Evolutionary conservation across 2,888 invertebrate genomes (phyloP).

Genomic region (Baronia brevicornis): DNA sequence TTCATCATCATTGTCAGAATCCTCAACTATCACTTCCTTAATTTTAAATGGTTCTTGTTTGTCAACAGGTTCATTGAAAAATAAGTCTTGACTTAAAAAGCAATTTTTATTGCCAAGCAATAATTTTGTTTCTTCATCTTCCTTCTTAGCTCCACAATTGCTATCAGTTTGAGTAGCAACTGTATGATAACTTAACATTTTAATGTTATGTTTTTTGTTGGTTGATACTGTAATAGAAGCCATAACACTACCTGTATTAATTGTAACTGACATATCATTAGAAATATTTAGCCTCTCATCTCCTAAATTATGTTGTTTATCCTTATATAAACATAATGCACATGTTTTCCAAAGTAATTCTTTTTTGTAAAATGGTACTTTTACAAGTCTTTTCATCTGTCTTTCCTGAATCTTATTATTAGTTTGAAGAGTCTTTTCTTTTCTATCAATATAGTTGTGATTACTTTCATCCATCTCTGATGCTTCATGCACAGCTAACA

Average conservation of each 20-base stretch:
- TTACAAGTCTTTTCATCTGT: no score
- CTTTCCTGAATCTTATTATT: neutral
- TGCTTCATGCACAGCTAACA: constrained; percentile 42
- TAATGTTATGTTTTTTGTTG: constrained; percentile 18
- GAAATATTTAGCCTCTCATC: constrained; percentile 7
- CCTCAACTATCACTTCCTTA: no score
- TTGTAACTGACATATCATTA: constrained; percentile 38
- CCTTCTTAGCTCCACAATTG: neutral
- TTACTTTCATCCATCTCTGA: constrained; percentile 26
- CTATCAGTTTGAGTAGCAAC: constrained; percentile 43
- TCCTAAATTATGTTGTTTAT: neutral
- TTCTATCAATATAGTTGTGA: neutral
- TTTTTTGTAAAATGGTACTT: constrained; percentile 50
- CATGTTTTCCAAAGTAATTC: constrained; percentile 36
- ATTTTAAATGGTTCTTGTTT: no score
- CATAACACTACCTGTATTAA: constrained; percentile 35
- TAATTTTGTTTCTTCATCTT: neutral
- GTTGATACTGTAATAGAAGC: constrained; percentile 39
- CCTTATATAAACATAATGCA: constrained; percentile 13
- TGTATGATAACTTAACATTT: constrained; percentile 20
- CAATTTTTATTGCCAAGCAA: constrained; percentile 4
- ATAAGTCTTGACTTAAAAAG: constrained; percentile 28
- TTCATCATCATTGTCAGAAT: constrained; percentile 47
- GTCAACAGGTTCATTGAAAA: constrained; percentile 19
- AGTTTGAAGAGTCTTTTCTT: neutral